These are phyloP conservation scores for Leptinotarsa rubiginosa DNA, from an alignment of 2,888 invertebrate genomes.

Conservation along the genomic window DNA sequence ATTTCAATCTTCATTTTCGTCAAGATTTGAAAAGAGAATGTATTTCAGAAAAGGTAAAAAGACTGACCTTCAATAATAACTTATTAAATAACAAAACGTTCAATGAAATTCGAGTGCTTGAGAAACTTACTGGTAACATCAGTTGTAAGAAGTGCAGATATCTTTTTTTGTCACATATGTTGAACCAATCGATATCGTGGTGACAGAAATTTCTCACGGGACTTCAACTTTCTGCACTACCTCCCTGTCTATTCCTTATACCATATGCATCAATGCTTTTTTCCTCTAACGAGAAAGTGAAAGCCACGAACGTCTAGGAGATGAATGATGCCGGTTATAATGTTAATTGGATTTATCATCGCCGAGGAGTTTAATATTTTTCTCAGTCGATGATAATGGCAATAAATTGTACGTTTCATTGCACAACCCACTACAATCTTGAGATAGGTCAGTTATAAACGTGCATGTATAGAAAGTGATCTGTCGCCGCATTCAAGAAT, in stretches of 20 bases:
- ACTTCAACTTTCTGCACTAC: neutral
- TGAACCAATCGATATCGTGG: neutral
- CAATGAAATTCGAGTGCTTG: too few relatives aligned
- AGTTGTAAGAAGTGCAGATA: too few relatives aligned
- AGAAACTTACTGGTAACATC: too few relatives aligned
- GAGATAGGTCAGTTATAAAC: constrained; percentile 8
- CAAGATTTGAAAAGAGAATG: too few relatives aligned
- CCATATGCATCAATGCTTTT: neutral
- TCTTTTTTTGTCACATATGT: neutral
- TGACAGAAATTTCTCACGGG: neutral
- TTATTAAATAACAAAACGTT: too few relatives aligned
- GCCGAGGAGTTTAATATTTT: constrained; percentile 2
- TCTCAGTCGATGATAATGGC: constrained; percentile 3
- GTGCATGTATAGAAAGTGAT: constrained; percentile 2
- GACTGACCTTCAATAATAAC: too few relatives aligned
- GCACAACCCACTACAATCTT: constrained; percentile 14
- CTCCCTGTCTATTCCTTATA: neutral
- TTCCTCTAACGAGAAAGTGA: constrained; percentile 11
- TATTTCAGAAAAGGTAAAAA: too few relatives aligned
- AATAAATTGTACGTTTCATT: constrained; percentile 13
- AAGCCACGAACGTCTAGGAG: constrained; percentile 2
- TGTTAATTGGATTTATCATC: constrained; percentile 16
- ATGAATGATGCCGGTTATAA: constrained; percentile 8
- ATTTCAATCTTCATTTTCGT: too few relatives aligned
- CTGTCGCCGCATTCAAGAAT: constrained; percentile 10